Base-by-base conservation (phyloP, 2,888 invertebrate species). In the Leucophenga maculata region DNA sequence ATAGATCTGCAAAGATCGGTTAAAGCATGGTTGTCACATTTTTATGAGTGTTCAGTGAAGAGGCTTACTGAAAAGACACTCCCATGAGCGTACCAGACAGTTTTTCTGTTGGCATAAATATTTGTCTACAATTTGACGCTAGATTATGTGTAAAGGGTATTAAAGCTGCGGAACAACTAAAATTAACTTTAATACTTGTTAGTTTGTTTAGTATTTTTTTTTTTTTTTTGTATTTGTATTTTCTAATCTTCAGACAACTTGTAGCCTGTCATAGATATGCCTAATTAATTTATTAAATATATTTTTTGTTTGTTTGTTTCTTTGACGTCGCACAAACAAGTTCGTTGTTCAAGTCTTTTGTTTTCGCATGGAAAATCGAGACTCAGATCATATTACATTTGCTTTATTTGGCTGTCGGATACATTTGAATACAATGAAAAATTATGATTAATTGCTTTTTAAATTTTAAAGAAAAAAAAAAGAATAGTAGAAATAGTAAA, bases 181-280 rank as follows among this genome's bases (percentile, higher is more conserved):
- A 26, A 4, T 26, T 26, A 26, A 26, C 26, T n/a, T n/a, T n/a
- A 26, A 26, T 26, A 26, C 6, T 46, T 46, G 6, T 46, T 46
- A n/a, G n/a, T n/a, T n/a, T n/a, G n/a, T n/a, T n/a, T 48, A 16
- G 6, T 50, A 8, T 50, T 18, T 50, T 50, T 50, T 50, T 50
- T 50, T 50, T n/a, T 50, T n/a, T 18, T 57, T 32, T 4, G 11
- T 54, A 20, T n/a, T 11, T 22, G 9, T 11, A 20, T 57, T 57
- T 57, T 16, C 8, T 57, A 20, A 18, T n/a, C n/a, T 46, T 46
- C 22, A 31, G 16, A 11, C n/a, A n/a, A 11, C 52, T 16, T 65
- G 22, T n/a, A 18, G 65, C 71, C 52, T 67, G 71, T 68, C 71
- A 71, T 67, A 67, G 60, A 59, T 67, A 26, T 57, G 69, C 39